Percentiles rank a stretch among this genome's conserved stretches.
These are phyloP conservation scores for Mesembrinibis cayennensis DNA, from an alignment of 2,113 vertebrate species.

Conservation along the genomic window DNA sequence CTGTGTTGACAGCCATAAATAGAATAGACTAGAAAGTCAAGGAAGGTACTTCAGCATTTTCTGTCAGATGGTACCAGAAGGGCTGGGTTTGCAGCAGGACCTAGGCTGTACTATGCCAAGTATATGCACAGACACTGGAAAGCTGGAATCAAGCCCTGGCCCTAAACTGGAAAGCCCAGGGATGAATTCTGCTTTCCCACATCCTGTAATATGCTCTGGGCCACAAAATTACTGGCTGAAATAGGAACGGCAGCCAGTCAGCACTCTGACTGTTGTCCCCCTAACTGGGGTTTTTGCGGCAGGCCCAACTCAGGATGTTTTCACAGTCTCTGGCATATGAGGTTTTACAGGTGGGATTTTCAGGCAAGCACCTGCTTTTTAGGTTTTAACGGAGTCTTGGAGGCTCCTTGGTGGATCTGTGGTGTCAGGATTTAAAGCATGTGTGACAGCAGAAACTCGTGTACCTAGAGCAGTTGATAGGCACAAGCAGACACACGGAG, in stretches of 20 bases:
- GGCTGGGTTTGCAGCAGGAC: neutral
- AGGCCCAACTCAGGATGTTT: neutral
- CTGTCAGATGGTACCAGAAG: neutral
- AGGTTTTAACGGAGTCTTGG: neutral
- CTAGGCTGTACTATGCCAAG: neutral
- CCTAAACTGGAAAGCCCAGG: neutral
- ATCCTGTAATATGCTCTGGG: constrained; percentile 17
- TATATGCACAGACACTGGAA: neutral
- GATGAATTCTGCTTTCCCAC: constrained; percentile 29
- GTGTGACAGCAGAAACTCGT: neutral
- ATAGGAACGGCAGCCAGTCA: neutral
- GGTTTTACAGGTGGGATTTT: neutral
- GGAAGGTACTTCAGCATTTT: neutral
- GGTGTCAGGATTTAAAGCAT: neutral
- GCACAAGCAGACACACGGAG: neutral
- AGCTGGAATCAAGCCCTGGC: constrained; percentile 19
- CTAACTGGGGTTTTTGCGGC: neutral
- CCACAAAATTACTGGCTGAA: neutral
- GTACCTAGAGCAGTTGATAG: neutral
- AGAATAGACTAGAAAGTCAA: neutral
- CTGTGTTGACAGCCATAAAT: neutral
- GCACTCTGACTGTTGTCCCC: neutral
- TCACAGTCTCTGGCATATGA: neutral
- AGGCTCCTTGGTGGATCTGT: neutral
- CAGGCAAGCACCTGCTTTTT: neutral